Evolutionary conservation across 2,797 vertebrate genomes (phyloP).

Genomic region (Microhierax caerulescens): DNA sequence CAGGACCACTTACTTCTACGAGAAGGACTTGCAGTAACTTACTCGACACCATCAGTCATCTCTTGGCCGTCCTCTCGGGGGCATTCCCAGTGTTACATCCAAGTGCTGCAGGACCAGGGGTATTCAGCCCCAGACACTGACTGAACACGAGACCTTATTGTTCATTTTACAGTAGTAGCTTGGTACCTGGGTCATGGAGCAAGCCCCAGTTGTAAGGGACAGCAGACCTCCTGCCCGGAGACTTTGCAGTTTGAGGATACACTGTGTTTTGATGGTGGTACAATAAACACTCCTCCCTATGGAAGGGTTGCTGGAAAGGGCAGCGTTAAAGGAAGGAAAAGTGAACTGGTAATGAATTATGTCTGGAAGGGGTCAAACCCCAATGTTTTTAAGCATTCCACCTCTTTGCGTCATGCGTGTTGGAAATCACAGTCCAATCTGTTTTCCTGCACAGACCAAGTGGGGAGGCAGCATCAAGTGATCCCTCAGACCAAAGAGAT

Average conservation of each 20-base stretch:
- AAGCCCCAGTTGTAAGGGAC: not conserved
- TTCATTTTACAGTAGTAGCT: not conserved
- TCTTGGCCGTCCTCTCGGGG: not conserved
- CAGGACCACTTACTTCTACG: not conserved
- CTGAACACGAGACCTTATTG: not conserved
- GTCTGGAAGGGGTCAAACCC: not conserved
- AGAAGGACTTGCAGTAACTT: conserved; percentile 15
- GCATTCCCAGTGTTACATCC: rapidly evolving
- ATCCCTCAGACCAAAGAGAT: not conserved
- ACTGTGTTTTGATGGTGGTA: not conserved
- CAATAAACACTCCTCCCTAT: rapidly evolving
- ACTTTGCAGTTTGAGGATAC: not conserved
- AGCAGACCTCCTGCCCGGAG: not conserved
- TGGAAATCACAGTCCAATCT: not conserved
- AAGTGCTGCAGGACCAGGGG: not conserved
- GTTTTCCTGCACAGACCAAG: not conserved
- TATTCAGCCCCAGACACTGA: not conserved
- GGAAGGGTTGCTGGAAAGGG: not conserved
- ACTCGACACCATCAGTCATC: not conserved
- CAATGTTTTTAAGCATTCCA: not conserved
- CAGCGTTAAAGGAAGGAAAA: not conserved
- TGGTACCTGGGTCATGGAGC: not conserved
- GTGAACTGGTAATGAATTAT: not conserved
- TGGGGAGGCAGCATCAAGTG: rapidly evolving
- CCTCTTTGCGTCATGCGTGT: not conserved